Evolutionary conservation across 2,113 vertebrate genomes (phyloP), one percentile per base, ranked within the genome.

Genomic region (Zosterops hypoxanthus): DNA sequence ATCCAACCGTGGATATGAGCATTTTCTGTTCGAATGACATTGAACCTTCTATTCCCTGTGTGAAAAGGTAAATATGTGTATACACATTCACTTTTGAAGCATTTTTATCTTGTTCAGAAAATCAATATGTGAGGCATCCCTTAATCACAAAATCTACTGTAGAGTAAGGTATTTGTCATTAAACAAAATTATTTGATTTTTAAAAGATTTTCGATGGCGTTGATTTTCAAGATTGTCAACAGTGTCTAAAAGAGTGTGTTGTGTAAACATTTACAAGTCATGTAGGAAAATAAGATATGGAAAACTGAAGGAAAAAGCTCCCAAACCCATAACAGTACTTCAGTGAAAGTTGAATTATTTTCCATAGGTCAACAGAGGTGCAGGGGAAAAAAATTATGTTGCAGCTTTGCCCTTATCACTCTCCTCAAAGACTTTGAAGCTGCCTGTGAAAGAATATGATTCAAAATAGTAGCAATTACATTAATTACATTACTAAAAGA

Each of bases 401-500:
- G 4, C 47, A 77, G 14, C 26, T 87, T 85, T 92, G 39, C 34
- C 47, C 39, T 86, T 33, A 47, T 75, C 57, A 46, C 56, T 82
- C 59, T 86, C 41, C 28, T 79, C n/a, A 47, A 91, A 87, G 94
- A 78, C 39, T 93, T 92, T 87, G 76, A 82, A 82, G 76, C 65
- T 9, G 2, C 22, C 60, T 34, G 7, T 86, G 60, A 93, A 92
- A 47, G 41, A 33, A 59, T 79, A 88, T 5, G 4, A 92, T 92
- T 88, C 82, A 88, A 96, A 93, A 91, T 75, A 68, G 59, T 82
- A 95, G 78, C 94, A 91, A 78, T 96, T 95, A 88, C 17, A 4
- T 88, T 97, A 94, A 97, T 95, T 97, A 96, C 72, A 92, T 97
- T 96, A 96, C 50, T 64, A 75, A 92, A 90, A 92, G 86, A 96